Evolutionary conservation across 2,113 vertebrate species (phyloP).

Genomic region (Colius striatus): DNA sequence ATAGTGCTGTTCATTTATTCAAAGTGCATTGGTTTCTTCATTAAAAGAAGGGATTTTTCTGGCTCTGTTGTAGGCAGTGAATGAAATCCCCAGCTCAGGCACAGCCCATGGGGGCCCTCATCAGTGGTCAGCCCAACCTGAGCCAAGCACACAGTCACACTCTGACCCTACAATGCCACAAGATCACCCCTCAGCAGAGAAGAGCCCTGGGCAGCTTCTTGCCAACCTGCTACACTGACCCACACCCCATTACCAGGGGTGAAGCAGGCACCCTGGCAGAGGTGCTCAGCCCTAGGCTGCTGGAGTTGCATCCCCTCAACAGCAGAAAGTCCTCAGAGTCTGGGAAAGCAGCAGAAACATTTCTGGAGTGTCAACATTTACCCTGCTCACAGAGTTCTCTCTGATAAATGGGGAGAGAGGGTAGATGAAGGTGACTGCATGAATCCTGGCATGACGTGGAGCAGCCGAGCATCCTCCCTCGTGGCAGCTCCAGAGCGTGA

Average conservation of each 20-base stretch:
- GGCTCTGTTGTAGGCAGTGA: background rate
- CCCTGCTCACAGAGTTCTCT: background rate
- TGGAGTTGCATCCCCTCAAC: background rate
- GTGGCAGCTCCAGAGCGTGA: background rate
- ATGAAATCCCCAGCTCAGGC: background rate
- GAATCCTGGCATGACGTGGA: rapidly evolving
- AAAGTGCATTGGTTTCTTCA: background rate
- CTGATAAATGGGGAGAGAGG: background rate
- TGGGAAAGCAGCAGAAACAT: background rate
- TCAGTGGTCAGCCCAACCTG: background rate
- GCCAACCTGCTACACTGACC: background rate
- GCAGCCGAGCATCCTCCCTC: background rate
- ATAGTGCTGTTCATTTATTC: background rate
- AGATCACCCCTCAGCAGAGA: rapidly evolving
- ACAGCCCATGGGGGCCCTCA: background rate
- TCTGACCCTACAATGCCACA: background rate
- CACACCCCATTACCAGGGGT: rapidly evolving
- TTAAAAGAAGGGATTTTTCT: background rate
- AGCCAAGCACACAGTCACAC: background rate
- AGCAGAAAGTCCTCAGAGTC: background rate
- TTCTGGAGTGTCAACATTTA: background rate
- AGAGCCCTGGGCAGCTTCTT: background rate
- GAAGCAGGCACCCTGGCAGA: background rate
- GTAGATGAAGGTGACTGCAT: background rate
- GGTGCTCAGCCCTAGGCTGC: background rate